Evolutionary conservation across 2,113 vertebrate genomes (phyloP), one percentile per base, ranked within the genome.

Genomic region (Falcunculus frontatus): DNA sequence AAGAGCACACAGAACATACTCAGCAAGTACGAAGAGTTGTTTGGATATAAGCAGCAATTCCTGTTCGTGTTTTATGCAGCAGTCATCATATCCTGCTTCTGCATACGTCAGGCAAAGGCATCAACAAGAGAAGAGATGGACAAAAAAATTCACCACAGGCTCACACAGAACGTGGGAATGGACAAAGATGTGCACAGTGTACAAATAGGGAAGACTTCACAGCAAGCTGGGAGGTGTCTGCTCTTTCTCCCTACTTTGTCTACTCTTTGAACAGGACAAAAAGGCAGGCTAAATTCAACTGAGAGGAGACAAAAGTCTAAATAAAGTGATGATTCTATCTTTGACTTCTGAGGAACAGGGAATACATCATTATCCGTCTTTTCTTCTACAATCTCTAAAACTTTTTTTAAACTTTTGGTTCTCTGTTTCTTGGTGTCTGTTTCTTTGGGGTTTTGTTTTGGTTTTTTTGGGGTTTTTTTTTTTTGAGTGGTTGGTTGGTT

Each of bases 21-120:
- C 19, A 13, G 13, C 4, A 74, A 53, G 11, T 13, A 73, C 32
- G 4, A 9, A 67, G 23, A 75, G 8, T 7, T 75, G 6, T 13
- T 84, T 2, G 3, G 14, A 44, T n/a, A 27, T 35, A 72, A 68
- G 9, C 14, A 33, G 16, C 2, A 63, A 59, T 59, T 84, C 16
- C 22, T 35, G 14, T 33, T 78, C 49, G 27, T 2, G 1, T 55
- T 46, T 77, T 83, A 20, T 0, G 2, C 9, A 76, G 35, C 0
- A 5, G 12, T 42, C 32, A n/a, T 56, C 5, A 6, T n/a, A 42
- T 7, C 8, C 19, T 57, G 37, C 5, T 65, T 84, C 77, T 83
- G 9, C 4, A n/a, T 32, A 23, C 0, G 0, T 63, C 17, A 37
- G 42, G 37, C 11, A 73, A 33, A 87, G 29, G 17, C 8, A 62